Evolutionary conservation across 2,113 vertebrate species (phyloP).

Genomic region (Leiothrix lutea): DNA sequence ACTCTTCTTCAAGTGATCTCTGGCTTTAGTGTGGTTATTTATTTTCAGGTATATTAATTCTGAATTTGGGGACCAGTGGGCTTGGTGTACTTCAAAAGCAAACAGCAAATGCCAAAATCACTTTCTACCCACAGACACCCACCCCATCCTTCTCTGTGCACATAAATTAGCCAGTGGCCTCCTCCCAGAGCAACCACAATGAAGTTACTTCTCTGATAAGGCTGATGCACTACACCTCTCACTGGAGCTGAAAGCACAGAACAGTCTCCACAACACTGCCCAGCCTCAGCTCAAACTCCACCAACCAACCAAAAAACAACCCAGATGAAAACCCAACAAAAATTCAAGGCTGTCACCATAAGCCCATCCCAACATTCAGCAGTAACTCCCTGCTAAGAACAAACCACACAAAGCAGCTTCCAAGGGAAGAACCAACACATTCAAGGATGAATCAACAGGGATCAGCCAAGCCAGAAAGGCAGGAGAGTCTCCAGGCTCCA

Average conservation of each 20-base stretch:
- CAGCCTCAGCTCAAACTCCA: background rate
- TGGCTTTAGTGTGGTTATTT: conserved; percentile 41
- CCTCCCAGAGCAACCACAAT: background rate
- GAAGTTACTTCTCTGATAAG: background rate
- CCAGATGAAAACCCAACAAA: background rate
- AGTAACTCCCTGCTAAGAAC: background rate
- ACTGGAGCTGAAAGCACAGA: background rate
- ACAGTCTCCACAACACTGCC: fast-evolving
- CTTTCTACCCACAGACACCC: background rate
- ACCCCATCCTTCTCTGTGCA: background rate
- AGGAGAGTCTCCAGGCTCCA: background rate
- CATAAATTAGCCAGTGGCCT: background rate
- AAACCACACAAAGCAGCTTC: background rate
- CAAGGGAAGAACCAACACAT: background rate
- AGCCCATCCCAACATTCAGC: background rate
- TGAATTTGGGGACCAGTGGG: background rate
- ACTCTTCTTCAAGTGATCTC: background rate
- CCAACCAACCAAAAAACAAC: background rate
- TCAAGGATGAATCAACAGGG: background rate
- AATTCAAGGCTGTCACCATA: background rate
- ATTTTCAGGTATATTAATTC: background rate
- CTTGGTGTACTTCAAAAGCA: background rate
- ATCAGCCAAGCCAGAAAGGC: background rate
- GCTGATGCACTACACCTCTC: background rate
- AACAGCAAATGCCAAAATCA: background rate